These are phyloP conservation scores for Germaria angustata DNA, from an alignment of 2,888 invertebrate genomes.

Conservation along the genomic window DNA sequence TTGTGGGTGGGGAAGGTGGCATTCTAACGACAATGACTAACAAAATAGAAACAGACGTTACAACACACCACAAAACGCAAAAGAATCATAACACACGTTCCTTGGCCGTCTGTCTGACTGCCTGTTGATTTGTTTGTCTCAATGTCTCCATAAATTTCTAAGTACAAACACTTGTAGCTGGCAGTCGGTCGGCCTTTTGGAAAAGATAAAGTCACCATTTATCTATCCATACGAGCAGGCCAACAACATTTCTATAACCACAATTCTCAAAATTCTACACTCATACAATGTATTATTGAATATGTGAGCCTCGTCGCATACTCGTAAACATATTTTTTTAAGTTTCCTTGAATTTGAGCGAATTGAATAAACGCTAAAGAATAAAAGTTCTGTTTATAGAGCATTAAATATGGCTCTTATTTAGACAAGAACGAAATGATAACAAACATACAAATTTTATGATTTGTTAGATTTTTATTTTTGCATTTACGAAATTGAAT, in stretches of 20 bases:
- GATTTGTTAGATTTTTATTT: not conserved
- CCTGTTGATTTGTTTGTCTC: constrained; percentile 19
- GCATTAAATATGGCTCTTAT: constrained; percentile 23
- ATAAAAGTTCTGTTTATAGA: constrained; percentile 36
- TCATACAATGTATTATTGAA: constrained; percentile 14
- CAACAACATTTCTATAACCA: constrained; percentile 1
- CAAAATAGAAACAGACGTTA: not conserved
- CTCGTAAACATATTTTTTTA: too few relatives aligned
- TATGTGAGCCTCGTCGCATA: constrained; percentile 17
- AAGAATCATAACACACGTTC: constrained; percentile 15
- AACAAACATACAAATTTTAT: not conserved
- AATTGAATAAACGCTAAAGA: constrained; percentile 21
- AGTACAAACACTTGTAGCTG: not conserved
- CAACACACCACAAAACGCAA: not conserved
- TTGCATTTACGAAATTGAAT: not conserved
- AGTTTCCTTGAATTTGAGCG: constrained; percentile 25
- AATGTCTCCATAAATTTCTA: constrained; percentile 40
- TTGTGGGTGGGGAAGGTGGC: constrained; percentile 47
- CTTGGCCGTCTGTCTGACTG: not conserved
- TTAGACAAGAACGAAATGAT: not conserved
- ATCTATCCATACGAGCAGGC: not conserved
- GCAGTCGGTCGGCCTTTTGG: constrained; percentile 27
- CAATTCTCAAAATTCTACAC: not conserved
- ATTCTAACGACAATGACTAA: constrained; percentile 1
- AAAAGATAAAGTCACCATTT: constrained; percentile 42